Base-by-base conservation (phyloP, 2,888 invertebrate species). In the Pyrrhia umbra region DNA sequence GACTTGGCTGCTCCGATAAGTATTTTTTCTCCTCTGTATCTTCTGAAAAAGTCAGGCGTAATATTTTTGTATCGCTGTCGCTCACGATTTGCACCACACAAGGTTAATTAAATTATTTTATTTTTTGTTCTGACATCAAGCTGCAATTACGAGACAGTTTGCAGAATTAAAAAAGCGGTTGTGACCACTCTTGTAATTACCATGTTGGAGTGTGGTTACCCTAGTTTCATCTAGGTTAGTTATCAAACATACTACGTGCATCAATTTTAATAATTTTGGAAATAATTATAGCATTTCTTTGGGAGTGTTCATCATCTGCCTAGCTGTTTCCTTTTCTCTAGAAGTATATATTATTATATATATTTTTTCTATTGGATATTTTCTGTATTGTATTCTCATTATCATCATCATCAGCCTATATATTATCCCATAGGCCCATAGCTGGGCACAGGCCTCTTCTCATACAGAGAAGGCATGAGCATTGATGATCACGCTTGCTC, bases 21-120 rank as follows among this genome's bases (percentile, higher is more conserved):
- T n/a, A n/a, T n/a, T n/a, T n/a, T n/a, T n/a, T n/a, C n/a, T n/a
- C n/a, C n/a, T n/a, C n/a, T n/a, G n/a, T n/a, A n/a, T n/a, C n/a
- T n/a, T n/a, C n/a, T n/a, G n/a, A n/a, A n/a, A n/a, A n/a, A n/a
- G n/a, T n/a, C n/a, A n/a, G n/a, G n/a, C n/a, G n/a, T n/a, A n/a
- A n/a, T n/a, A n/a, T n/a, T n/a, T n/a, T n/a, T n/a, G n/a, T n/a
- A n/a, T n/a, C n/a, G 74, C 71, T 69, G 2, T 9, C 47, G 55
- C 75, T 68, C 61, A 21, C 47, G 4, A 21, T 27, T 75, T 67
- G 49, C 1, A 30, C 65, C 51, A 30, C 13, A 49, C 6, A 6
- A 39, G 42, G 27, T 77, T 83, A 81, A 81, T 84, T 82, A 78
- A 82, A 71, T 82, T 79, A 70, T 80, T 82, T 80, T 70, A 78